These are phyloP conservation scores for Chelonia mydas DNA, from an alignment of 2,797 vertebrate species.

Conservation along the genomic window DNA sequence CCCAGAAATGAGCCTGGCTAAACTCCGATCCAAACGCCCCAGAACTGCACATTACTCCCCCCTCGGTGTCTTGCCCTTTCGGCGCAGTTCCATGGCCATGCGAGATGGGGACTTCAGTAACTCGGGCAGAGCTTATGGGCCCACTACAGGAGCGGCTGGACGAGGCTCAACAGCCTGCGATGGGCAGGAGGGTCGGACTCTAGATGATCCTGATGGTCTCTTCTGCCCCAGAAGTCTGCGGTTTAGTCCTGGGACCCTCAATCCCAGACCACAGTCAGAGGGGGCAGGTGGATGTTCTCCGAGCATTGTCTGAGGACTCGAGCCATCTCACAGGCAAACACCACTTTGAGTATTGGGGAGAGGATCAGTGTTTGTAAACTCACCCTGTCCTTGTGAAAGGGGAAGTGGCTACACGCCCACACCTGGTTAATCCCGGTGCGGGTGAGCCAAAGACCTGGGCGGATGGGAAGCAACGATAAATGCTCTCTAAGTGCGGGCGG, in stretches of 20 bases:
- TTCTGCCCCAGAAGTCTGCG: too few species aligned
- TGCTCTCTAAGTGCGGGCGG: constrained; percentile 22
- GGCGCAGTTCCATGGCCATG: background rate
- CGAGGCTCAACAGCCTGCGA: background rate
- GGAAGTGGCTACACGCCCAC: background rate
- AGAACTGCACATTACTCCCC: fast-evolving
- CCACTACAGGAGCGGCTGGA: background rate
- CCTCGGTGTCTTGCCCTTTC: background rate
- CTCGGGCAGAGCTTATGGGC: background rate
- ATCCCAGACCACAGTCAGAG: too few species aligned
- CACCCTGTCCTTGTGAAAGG: background rate
- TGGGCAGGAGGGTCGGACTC: too few species aligned
- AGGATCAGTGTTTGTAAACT: background rate
- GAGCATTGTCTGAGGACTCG: background rate
- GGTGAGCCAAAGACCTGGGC: constrained; percentile 56
- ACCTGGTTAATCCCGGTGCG: constrained; percentile 34
- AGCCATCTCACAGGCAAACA: fast-evolving
- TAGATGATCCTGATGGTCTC: too few species aligned
- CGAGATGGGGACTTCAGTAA: background rate
- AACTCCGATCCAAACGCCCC: background rate
- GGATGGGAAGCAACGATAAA: constrained; percentile 20
- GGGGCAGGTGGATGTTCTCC: too few species aligned
- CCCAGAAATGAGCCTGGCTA: fast-evolving
- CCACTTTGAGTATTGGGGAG: fast-evolving
- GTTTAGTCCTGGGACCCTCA: background rate